phyloP scores from a whole-genome alignment of 2,888 invertebrate species.

The Meganola albula region DNA sequence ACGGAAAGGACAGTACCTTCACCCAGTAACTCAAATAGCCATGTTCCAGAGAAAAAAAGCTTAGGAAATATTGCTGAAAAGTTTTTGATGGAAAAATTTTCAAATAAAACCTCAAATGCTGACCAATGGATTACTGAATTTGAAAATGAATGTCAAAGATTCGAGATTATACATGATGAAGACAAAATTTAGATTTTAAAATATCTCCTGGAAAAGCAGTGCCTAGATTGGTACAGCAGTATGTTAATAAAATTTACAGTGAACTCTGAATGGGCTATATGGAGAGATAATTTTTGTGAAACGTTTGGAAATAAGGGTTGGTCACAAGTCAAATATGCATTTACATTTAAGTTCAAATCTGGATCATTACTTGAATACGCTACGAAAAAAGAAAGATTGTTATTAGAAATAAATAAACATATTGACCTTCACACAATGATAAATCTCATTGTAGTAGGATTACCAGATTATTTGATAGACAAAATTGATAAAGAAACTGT shows the following conservation, averaged over 20 bases:
- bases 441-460: constrained; percentile 11
- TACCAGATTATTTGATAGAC: constrained; percentile 2
- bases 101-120: constrained; percentile 12
- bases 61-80: neutral
- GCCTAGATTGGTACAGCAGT: neutral
- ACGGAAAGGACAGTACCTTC: neutral
- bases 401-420: constrained; percentile 13
- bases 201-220: neutral
- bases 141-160: constrained; percentile 15
- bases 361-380: constrained; percentile 20
- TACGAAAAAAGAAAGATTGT: constrained; percentile 18
- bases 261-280: constrained; percentile 1
- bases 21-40: too few species aligned
- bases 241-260: constrained; percentile 1
- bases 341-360: constrained; percentile 17
- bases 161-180: neutral
- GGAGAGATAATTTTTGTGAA: constrained; percentile 17
- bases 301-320: constrained; percentile 21
- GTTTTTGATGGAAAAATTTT: constrained; percentile 11
- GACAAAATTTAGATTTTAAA: neutral
- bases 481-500: constrained; percentile 1
- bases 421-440: constrained; percentile 15
- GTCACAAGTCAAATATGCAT: constrained; percentile 21
- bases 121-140: constrained; percentile 17
- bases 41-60: too few species aligned